These are phyloP conservation scores for Drosophila meridionalis DNA, from an alignment of 2,888 invertebrate species.

Conservation along the genomic window DNA sequence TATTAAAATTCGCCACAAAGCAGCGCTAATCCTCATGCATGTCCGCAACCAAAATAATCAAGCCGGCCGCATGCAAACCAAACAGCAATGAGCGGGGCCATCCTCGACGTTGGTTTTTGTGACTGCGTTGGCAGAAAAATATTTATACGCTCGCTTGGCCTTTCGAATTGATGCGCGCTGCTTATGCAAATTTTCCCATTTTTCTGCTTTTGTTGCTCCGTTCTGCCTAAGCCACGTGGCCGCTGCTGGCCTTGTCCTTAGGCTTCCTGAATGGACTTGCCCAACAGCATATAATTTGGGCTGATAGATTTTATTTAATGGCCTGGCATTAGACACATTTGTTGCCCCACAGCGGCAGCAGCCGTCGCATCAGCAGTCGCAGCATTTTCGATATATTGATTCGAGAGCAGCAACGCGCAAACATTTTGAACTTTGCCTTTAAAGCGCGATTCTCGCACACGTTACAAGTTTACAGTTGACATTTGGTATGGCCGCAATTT, in stretches of 20 bases:
- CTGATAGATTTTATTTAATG: constrained; percentile 77
- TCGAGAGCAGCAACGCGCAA: constrained; percentile 18
- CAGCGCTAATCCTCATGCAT: constrained; percentile 66
- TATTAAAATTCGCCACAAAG: constrained; percentile 72
- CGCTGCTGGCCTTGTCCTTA: constrained; percentile 32
- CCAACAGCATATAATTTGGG: constrained; percentile 60
- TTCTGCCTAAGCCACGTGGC: constrained; percentile 58
- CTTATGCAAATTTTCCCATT: constrained; percentile 71
- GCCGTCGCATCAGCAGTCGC: constrained; percentile 1
- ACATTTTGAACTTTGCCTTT: constrained; percentile 10
- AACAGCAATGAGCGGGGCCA: constrained; percentile 11
- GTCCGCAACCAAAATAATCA: constrained; percentile 54
- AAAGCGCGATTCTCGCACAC: background rate
- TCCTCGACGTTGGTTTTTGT: constrained; percentile 38
- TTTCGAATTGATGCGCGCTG: constrained; percentile 72
- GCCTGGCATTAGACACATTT: constrained; percentile 74
- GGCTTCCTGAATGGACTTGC: constrained; percentile 31
- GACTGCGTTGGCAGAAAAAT: constrained; percentile 73
- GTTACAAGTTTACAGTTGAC: constrained; percentile 24
- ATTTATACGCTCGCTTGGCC: constrained; percentile 73
- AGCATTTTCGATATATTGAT: constrained; percentile 46
- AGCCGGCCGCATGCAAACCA: constrained; percentile 47
- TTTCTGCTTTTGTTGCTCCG: constrained; percentile 26
- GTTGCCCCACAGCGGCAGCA: constrained; percentile 40
- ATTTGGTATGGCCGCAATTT: constrained; percentile 45